phyloP scores from a whole-genome alignment of 2,888 invertebrate genomes.

The Brenthis daphne region DNA sequence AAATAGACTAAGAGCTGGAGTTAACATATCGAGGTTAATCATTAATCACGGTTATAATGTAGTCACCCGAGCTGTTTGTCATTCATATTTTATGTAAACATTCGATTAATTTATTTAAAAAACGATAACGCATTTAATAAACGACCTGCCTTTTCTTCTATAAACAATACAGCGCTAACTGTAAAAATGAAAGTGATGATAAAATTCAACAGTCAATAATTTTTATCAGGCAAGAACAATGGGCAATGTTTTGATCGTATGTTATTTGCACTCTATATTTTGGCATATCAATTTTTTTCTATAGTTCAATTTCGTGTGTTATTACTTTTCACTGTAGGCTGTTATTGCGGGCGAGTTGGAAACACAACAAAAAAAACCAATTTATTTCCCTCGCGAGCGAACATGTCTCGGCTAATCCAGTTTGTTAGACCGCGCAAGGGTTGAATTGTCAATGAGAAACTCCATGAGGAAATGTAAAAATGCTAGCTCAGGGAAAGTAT shows the following conservation, averaged over 20 bases:
- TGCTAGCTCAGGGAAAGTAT: constrained; percentile 67
- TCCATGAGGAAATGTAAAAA: constrained; percentile 72
- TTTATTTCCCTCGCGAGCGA: constrained; percentile 78
- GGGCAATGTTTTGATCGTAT: constrained; percentile 14
- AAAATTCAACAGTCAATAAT: constrained; percentile 19
- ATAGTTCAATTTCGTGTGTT: constrained; percentile 58
- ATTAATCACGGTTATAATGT: no score
- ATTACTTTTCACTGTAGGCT: constrained; percentile 72
- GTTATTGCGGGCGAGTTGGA: constrained; percentile 68
- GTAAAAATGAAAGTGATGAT: constrained; percentile 18
- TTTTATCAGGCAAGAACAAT: constrained; percentile 21
- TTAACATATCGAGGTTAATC: no score
- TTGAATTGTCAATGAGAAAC: constrained; percentile 79
- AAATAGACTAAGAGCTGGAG: no score
- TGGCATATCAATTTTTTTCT: constrained; percentile 50
- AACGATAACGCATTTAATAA: background rate
- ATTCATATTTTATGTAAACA: no score
- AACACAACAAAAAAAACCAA: constrained; percentile 67
- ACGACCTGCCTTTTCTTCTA: background rate
- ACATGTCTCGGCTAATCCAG: constrained; percentile 79
- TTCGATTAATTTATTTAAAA: no score
- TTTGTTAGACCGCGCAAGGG: constrained; percentile 80
- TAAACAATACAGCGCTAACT: background rate
- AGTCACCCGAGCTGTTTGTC: no score
- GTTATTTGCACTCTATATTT: constrained; percentile 19